Base-by-base conservation (phyloP, 2,113 vertebrate genomes). In the Phycodurus eques region DNA sequence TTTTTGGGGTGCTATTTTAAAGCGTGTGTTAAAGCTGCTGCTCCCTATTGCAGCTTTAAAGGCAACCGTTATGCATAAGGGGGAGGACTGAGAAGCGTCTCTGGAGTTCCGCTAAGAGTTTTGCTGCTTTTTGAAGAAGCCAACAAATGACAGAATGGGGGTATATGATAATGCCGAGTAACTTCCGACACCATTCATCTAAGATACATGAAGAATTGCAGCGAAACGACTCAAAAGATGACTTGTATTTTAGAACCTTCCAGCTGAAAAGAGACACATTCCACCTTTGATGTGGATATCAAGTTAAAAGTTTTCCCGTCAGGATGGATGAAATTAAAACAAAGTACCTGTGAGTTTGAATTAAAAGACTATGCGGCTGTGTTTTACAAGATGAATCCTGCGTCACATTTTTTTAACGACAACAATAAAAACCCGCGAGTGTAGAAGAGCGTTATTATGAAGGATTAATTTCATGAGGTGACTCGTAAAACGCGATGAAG, bases 131-230 rank as follows among this genome's bases (percentile, higher is more conserved):
- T 65, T 65, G 63, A 65, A 65, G 63, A 65, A 44, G 42, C 39
- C 20, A 65, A 44, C 20, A 46, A 44, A 46, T 65, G 63, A 65
- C 63, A 65, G 63, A 65, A 65, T 65, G 63, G 12, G 63, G 63
- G 42, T 65, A 65, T 65, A 65, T 65, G 63, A 65, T 65, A 65
- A 65, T 65, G 63, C 42, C 33, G 42, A 65, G 63, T 46, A 65
- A 46, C 63, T 22, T 46, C 39, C 63, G 63, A 64, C 42, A 22
- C 35, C 63, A 14, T 44, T 44, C 42, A 44, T 65, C 42, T 46
- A 46, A 46, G 63, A 65, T 46, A 65, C 63, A 44, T 27, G n/a
- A 65, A 46, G 42, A 65, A 65, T 22, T 7, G 63, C n/a, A 22
- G 43, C 20, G 12, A 43, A 64, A 43, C 31, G 20, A 46, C 20